These are phyloP conservation scores for Drosophila fungiperda DNA, from an alignment of 2,888 invertebrate genomes.

Conservation along the genomic window DNA sequence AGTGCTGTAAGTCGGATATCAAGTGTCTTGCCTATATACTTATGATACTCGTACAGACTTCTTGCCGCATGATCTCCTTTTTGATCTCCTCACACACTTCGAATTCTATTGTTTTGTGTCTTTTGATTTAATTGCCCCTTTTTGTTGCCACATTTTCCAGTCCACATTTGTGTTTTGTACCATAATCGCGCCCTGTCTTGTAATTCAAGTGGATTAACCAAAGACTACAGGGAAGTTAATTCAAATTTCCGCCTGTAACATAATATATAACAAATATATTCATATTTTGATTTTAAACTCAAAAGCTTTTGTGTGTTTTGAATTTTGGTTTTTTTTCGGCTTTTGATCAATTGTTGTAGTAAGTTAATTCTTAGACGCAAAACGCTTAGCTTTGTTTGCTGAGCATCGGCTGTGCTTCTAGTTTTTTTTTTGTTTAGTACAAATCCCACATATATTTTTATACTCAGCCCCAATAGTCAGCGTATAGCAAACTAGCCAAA, in stretches of 20 bases:
- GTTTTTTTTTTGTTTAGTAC: conserved; percentile 30
- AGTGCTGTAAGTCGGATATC: conserved; percentile 37
- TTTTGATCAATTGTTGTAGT: conserved; percentile 34
- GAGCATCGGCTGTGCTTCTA: conserved; percentile 52
- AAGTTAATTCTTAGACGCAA: conserved; percentile 25
- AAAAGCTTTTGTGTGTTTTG: conserved; percentile 35
- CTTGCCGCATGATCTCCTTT: conserved; percentile 52
- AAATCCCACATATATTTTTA: conserved; percentile 14
- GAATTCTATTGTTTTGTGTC: conserved; percentile 2
- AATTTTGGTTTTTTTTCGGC: conserved; percentile 17
- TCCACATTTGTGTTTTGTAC: conserved; percentile 49
- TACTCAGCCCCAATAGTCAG: conserved; percentile 33
- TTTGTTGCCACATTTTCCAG: conserved; percentile 50
- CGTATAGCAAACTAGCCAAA: conserved; percentile 29
- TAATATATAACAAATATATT: background rate
- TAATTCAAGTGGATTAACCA: conserved; percentile 77
- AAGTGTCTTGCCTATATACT: conserved; percentile 47
- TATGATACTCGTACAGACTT: conserved; percentile 38
- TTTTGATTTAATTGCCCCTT: conserved; percentile 6
- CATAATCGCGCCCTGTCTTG: conserved; percentile 56
- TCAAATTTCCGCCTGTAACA: conserved; percentile 66
- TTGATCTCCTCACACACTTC: conserved; percentile 34
- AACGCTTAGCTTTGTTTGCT: conserved; percentile 30
- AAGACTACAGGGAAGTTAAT: conserved; percentile 77
- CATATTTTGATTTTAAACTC: conserved; percentile 18